Conservation (phyloP, 2,797 vertebrate genomes). For the Dallia pectoralis region DNA sequence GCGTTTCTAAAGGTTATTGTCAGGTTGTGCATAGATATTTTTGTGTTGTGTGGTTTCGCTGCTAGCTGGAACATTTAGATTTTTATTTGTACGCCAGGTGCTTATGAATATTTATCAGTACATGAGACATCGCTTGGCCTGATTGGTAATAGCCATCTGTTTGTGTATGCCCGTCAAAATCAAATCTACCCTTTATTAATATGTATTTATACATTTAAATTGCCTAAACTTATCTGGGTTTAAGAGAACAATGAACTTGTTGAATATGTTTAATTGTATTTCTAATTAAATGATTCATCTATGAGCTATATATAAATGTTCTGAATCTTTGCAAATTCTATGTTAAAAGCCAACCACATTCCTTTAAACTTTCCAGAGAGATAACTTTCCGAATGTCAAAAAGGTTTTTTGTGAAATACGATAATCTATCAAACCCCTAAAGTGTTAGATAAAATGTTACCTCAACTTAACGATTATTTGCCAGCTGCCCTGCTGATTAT, state of each 20-base stretch:
- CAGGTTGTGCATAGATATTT: neutral
- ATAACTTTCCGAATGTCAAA: too few species aligned
- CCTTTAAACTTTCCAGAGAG: too few species aligned
- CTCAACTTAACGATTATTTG: too few species aligned
- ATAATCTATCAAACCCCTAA: too few species aligned
- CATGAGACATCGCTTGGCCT: neutral
- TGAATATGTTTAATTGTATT: neutral
- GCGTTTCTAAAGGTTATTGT: neutral
- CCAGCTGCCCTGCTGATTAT: too few species aligned
- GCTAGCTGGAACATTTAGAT: neutral
- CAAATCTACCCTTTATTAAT: slow-evolving; percentile 46
- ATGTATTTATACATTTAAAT: slow-evolving; percentile 45
- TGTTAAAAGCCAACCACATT: too few species aligned
- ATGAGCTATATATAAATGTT: neutral
- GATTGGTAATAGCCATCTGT: slow-evolving; percentile 1
- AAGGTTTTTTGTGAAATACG: too few species aligned
- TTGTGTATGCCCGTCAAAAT: neutral
- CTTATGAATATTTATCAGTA: neutral
- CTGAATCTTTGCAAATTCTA: too few species aligned
- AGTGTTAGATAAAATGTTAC: too few species aligned
- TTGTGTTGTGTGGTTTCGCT: neutral
- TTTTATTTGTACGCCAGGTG: neutral
- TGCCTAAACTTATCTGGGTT: slow-evolving; percentile 28
- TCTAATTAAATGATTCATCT: neutral
- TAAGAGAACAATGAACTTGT: slow-evolving; percentile 10